These are phyloP conservation scores for Poecilobothrus nobilitatus DNA, from an alignment of 2,888 invertebrate genomes.

Conservation along the genomic window DNA sequence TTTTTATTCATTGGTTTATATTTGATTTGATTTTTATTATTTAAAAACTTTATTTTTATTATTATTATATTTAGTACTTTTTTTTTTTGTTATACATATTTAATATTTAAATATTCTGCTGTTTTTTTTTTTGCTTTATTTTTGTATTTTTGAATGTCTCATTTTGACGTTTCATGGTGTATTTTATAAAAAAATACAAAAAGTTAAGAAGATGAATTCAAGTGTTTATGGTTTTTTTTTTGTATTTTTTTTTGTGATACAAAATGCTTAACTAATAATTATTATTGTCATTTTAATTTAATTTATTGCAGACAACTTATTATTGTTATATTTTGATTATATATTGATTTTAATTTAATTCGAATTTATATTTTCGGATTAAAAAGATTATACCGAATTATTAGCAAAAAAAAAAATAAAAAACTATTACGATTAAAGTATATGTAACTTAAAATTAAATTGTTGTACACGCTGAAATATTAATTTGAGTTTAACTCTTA, in stretches of 20 bases:
- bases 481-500: too few species aligned
- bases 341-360: neutral
- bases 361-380: neutral
- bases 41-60: neutral
- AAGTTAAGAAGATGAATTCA: too few species aligned
- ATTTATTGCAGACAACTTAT: conserved; percentile 6
- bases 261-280: conserved; percentile 1
- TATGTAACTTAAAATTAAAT: too few species aligned
- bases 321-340: neutral
- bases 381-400: neutral
- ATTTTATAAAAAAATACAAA: neutral
- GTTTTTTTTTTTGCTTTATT: neutral
- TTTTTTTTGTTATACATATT: neutral
- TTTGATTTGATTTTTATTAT: neutral
- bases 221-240: neutral
- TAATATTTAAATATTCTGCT: neutral
- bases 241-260: neutral
- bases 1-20: conserved; percentile 1
- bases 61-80: neutral
- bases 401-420: too few species aligned
- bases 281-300: conserved; percentile 1
- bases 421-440: too few species aligned
- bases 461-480: too few species aligned
- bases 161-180: neutral
- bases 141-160: neutral